Evolutionary conservation across 1,140 invertebrate genomes (phyloP), one percentile per base, ranked within the genome.

Genomic region (Drosophila murphyi): DNA sequence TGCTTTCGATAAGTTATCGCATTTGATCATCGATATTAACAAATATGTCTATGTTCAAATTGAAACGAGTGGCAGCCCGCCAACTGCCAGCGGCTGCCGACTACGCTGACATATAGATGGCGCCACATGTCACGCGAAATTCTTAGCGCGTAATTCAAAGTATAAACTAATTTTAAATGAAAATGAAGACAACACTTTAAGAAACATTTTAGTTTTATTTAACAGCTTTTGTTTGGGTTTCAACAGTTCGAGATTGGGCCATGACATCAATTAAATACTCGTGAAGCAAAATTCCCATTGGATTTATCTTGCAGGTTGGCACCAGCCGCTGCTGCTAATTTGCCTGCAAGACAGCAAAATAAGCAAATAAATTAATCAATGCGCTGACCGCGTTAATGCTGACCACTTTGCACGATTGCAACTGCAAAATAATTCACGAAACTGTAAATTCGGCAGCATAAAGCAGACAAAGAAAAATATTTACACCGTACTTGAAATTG

Each of bases 351-450:
- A 39, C 55, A 41, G 54, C 54, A 35, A 37, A 59, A 52, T 60
- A 60, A 54, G 45, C 63, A 72, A 59, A 72, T 68, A 72, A 72
- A 60, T 72, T 60, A 0, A 8, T 32, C n/a, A 60, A 72, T 55
- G 54, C 51, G 55, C 39, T 5, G 2, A 37, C 39, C 48, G 60
- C 59, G 28, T 59, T 41, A 60, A 60, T 60, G 43, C 12, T 60
- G 57, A 7, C 4, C 45, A 50, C 34, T 55, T 62, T 37, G 29
- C 48, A 55, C 28, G 7, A n/a, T 51, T 65, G 43, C 52, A 59
- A 59, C 39, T 51, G 62, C 54, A 47, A 52, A 67, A 57, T 67
- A 65, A 51, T 65, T 48, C 10, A 43, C 32, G 50, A 57, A 72
- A 72, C 69, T 56, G 69, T 72, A 57, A 65, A 56, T 72, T 39